Percentiles rank a stretch among this genome's conserved stretches.
Conservation (phyloP, 1,140 invertebrate species). For the Lordiphosa collinella region DNA sequence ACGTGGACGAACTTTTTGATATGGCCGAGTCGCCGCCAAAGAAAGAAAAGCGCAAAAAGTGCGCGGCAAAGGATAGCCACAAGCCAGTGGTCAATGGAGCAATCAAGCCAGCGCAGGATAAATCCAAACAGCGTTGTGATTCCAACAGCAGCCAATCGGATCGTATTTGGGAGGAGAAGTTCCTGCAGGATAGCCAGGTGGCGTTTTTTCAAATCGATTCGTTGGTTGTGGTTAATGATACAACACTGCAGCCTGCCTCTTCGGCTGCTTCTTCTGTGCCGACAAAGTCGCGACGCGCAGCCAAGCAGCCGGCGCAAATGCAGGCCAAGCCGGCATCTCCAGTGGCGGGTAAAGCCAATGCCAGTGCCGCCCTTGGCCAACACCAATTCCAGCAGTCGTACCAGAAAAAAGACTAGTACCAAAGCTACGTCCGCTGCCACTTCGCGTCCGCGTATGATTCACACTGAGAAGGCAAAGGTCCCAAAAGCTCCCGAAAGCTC, state of each 20-base stretch:
- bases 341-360: conserved; percentile 5
- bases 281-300: conserved; percentile 19
- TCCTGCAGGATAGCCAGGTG: conserved; percentile 36
- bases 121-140: conserved; percentile 49
- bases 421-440: conserved; percentile 5
- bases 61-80: background rate
- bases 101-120: conserved; percentile 19
- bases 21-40: conserved; percentile 64
- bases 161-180: conserved; percentile 69
- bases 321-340: conserved; percentile 2
- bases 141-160: conserved; percentile 52
- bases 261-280: conserved; percentile 3
- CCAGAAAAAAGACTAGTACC: conserved; percentile 24
- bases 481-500: conserved; percentile 80
- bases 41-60: conserved; percentile 49
- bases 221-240: conserved; percentile 60
- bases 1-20: conserved; percentile 79
- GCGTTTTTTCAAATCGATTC: conserved; percentile 63
- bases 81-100: conserved; percentile 34
- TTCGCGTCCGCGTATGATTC: conserved; percentile 85
- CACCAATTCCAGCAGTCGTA: conserved; percentile 26
- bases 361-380: conserved; percentile 9
- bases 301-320: conserved; percentile 16
- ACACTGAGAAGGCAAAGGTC: conserved; percentile 84
- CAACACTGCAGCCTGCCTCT: conserved; percentile 28